phyloP scores from a whole-genome alignment of 2,888 invertebrate species.

The Synergus itoensis region DNA sequence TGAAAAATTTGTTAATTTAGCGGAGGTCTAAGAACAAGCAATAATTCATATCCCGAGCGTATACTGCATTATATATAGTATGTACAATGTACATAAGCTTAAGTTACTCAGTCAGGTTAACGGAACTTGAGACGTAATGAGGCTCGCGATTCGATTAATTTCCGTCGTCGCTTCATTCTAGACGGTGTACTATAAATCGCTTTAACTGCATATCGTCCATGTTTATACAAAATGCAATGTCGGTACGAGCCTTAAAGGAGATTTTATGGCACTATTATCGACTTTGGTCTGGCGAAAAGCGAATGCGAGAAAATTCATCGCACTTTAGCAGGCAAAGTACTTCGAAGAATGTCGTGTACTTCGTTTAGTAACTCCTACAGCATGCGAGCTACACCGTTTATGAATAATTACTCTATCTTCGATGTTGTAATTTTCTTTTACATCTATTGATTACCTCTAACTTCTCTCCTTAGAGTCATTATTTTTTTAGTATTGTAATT shows the following conservation, averaged over 20 bases:
- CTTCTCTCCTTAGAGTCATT: neutral
- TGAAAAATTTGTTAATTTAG: neutral
- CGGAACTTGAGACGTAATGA: constrained; percentile 25
- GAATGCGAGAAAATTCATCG: constrained; percentile 19
- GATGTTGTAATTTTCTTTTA: constrained; percentile 21
- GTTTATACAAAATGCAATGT: constrained; percentile 27
- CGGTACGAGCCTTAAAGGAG: constrained; percentile 17
- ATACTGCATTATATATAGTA: neutral
- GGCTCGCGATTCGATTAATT: constrained; percentile 27
- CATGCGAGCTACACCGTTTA: constrained; percentile 15
- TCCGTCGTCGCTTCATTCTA: constrained; percentile 19
- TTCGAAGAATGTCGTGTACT: constrained; percentile 11
- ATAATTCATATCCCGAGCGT: constrained; percentile 1
- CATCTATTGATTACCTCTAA: constrained; percentile 3
- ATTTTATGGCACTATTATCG: constrained; percentile 34
- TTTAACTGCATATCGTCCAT: constrained; percentile 27
- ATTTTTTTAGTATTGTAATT: neutral
- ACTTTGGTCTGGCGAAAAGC: neutral
- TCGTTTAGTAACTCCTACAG: constrained; percentile 2
- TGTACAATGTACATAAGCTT: neutral
- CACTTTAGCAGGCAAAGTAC: constrained; percentile 31
- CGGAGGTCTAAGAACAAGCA: neutral
- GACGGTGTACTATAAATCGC: constrained; percentile 27
- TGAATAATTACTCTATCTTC: constrained; percentile 28
- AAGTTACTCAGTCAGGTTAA: constrained; percentile 22